Conservation (phyloP, 2,888 invertebrate species). For the Pycnomerus fuliginosus region DNA sequence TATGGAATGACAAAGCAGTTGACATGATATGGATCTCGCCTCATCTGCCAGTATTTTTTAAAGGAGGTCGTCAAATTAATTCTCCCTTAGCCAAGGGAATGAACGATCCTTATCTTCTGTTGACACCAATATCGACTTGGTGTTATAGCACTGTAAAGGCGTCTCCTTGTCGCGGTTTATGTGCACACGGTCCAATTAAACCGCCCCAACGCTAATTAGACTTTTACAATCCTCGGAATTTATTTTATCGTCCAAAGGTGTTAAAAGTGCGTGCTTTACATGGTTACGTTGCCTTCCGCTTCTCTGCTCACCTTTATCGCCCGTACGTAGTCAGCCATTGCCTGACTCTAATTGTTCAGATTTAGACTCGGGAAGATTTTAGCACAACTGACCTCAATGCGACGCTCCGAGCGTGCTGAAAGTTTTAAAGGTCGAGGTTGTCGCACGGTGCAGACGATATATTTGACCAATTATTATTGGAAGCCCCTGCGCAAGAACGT, state of each 20-base stretch:
- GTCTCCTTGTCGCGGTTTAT: constrained; percentile 20
- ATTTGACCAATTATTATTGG: constrained; percentile 52
- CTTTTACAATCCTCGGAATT: constrained; percentile 34
- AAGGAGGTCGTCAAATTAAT: not conserved
- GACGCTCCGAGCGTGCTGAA: constrained; percentile 4
- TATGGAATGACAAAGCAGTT: too few relatives aligned
- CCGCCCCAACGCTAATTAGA: constrained; percentile 30
- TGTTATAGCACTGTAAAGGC: constrained; percentile 17
- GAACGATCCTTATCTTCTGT: constrained; percentile 10
- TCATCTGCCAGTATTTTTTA: too few relatives aligned
- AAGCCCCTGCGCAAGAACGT: constrained; percentile 40
- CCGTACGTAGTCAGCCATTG: constrained; percentile 7
- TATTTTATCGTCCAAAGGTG: constrained; percentile 31
- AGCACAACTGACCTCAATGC: too few relatives aligned
- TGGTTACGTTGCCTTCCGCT: constrained; percentile 22
- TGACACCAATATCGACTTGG: constrained; percentile 12
- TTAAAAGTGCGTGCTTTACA: constrained; percentile 34
- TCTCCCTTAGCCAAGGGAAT: not conserved
- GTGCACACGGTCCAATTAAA: constrained; percentile 24
- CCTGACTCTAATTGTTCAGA: constrained; percentile 20
- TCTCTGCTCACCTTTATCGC: constrained; percentile 21
- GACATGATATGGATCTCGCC: too few relatives aligned
- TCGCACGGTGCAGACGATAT: constrained; percentile 46
- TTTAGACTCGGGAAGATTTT: constrained; percentile 12
- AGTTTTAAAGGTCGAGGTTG: constrained; percentile 11